phyloP scores from a whole-genome alignment of 2,888 invertebrate species.

The Himalopsyche tibetana region DNA sequence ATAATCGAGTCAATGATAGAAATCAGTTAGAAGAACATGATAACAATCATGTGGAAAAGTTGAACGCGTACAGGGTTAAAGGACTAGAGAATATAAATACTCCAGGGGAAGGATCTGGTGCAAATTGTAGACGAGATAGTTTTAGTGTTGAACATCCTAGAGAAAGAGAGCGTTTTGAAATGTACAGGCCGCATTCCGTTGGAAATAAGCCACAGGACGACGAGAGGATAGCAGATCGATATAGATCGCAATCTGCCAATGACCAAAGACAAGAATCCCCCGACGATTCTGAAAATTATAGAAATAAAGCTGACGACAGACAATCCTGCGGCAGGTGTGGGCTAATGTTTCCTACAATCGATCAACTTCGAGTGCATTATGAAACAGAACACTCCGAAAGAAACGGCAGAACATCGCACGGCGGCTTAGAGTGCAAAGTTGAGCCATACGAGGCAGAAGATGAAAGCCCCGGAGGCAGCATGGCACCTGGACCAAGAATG shows the following conservation, averaged over 20 bases:
- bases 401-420: slow-evolving; percentile 58
- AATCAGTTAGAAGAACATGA: slow-evolving; percentile 37
- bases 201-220: slow-evolving; percentile 50
- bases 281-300: slow-evolving; percentile 55
- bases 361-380: slow-evolving; percentile 60
- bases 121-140: slow-evolving; percentile 39
- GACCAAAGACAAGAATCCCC: slow-evolving; percentile 54
- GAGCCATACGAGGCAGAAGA: slow-evolving; percentile 63
- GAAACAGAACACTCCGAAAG: slow-evolving; percentile 64
- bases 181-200: slow-evolving; percentile 54
- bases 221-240: slow-evolving; percentile 56
- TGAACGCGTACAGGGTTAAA: slow-evolving; percentile 61
- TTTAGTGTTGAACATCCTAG: slow-evolving; percentile 36
- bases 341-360: slow-evolving; percentile 59
- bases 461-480: slow-evolving; percentile 59
- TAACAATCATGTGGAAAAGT: slow-evolving; percentile 55
- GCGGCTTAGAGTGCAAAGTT: slow-evolving; percentile 61
- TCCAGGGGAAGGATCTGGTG: slow-evolving; percentile 8
- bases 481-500: slow-evolving; percentile 60
- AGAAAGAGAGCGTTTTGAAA: slow-evolving; percentile 46
- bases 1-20: slow-evolving; percentile 13
- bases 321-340: slow-evolving; percentile 63
- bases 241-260: slow-evolving; percentile 54
- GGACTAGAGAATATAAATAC: slow-evolving; percentile 44
- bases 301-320: slow-evolving; percentile 52